Conservation (phyloP, 2,113 vertebrate genomes). For the Prinia subflava region DNA sequence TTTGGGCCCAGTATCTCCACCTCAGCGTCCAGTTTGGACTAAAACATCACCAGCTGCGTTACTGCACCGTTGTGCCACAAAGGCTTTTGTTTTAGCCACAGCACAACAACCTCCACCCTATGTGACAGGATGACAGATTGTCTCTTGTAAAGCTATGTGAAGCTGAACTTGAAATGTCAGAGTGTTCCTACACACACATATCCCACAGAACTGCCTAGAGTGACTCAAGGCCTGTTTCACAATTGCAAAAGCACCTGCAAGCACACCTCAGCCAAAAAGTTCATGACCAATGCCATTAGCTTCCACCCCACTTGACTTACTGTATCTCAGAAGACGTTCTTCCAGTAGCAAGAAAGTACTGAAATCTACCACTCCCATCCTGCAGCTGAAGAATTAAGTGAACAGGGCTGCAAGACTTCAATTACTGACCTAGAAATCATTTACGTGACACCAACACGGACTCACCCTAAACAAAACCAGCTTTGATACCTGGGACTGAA, state of each 20-base stretch:
- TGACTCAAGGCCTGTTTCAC: background rate
- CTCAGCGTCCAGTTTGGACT: background rate
- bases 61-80: background rate
- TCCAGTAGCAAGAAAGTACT: background rate
- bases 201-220: background rate
- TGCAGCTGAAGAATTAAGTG: background rate
- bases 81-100: background rate
- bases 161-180: background rate
- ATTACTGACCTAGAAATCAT: background rate
- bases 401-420: background rate
- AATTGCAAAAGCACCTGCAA: background rate
- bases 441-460: rapidly evolving
- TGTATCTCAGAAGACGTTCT: background rate
- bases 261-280: background rate
- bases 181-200: background rate
- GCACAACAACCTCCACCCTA: background rate
- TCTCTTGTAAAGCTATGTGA: background rate
- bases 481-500: background rate
- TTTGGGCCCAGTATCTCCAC: background rate
- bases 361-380: background rate
- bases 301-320: background rate
- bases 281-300: background rate
- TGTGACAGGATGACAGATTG: background rate
- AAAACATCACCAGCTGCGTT: background rate
- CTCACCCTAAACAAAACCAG: background rate